phyloP scores from a whole-genome alignment of 2,797 vertebrate species.

The Hylomyscus alleni region DNA sequence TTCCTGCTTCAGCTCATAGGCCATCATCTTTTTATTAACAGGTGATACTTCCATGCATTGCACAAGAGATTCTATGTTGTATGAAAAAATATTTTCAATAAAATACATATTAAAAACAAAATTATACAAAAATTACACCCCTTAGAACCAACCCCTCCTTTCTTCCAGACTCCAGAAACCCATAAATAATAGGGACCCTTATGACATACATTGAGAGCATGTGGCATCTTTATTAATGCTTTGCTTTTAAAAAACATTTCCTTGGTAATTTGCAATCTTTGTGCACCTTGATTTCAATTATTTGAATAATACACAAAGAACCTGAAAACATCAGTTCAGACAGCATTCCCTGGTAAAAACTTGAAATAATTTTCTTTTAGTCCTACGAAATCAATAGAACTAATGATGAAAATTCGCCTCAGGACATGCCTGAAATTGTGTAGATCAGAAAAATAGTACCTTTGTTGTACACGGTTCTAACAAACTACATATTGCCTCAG shows the following conservation, averaged over 20 bases:
- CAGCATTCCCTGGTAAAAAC: not conserved
- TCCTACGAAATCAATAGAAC: not conserved
- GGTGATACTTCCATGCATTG: not conserved
- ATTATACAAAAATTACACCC: not conserved
- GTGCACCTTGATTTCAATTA: not conserved
- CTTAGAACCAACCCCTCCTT: not conserved
- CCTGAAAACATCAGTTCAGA: not conserved
- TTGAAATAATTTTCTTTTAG: slow-evolving; percentile 33
- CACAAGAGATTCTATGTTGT: not conserved
- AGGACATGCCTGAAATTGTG: slow-evolving; percentile 18
- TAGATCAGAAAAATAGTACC: slow-evolving; percentile 67
- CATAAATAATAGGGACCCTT: not conserved
- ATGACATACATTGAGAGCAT: not conserved
- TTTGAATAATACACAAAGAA: not conserved
- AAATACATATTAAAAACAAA: not conserved
- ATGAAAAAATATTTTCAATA: not conserved
- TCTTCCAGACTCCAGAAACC: not conserved
- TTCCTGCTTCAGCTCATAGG: not conserved
- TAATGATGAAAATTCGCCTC: not conserved
- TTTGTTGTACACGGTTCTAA: slow-evolving; percentile 74
- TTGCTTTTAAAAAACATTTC: not conserved
- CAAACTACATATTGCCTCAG: slow-evolving; percentile 77
- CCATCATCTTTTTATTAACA: not conserved
- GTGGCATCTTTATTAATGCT: not conserved
- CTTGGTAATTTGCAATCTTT: not conserved